Base-by-base conservation (phyloP, 2,888 invertebrate species). In the Eurois occulta region DNA sequence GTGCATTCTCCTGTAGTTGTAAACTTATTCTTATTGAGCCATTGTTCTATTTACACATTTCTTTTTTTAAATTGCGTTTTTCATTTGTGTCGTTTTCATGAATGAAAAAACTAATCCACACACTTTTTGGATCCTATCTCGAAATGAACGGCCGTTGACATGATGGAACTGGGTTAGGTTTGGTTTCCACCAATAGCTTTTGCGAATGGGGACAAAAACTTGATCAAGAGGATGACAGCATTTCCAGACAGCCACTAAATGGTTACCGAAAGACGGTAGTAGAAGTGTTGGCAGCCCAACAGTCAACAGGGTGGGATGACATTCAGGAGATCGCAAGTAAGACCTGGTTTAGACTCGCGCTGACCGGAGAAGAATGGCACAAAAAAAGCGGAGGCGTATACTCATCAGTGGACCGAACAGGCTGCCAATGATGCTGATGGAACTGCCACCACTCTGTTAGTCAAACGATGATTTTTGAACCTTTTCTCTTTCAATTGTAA, bases 1-100 rank as follows among this genome's bases (percentile, higher is more conserved):
- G 62, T 81, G 81, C 84, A 84, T 81, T 84, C 73, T 69, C 46
- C 2, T 80, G 46, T 64, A 43, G n/a, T 66, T 75, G 76, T 72
- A 67, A 82, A 72, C 41, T 68, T 72, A 32, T 78, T 78, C 38
- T 24, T 24, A 60, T 78, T 68, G 16, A 67, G 43, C 64, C 69
- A 72, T 80, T 65, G 24, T 55, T 60, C 32, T 24, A 28, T 46
- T 64, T 55, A 52, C n/a, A 41, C 1, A 18, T 65, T 48, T 71
- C 0, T n/a, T 62, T 70, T 60, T 43, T 55, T 32, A 0, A 64
- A 16, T 28, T n/a, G 21, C 21, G 18, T n/a, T 48, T 78, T 65
- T 66, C 24, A 24, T 41, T 24, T 69, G 21, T 55, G n/a, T 21
- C 11, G 10, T 58, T 62, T 58, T 41, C n/a, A 58, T 78, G 24